Percentiles rank a stretch among this genome's conserved stretches.
phyloP scores from a whole-genome alignment of 2,888 invertebrate species.

The Oligia fasciuncula region DNA sequence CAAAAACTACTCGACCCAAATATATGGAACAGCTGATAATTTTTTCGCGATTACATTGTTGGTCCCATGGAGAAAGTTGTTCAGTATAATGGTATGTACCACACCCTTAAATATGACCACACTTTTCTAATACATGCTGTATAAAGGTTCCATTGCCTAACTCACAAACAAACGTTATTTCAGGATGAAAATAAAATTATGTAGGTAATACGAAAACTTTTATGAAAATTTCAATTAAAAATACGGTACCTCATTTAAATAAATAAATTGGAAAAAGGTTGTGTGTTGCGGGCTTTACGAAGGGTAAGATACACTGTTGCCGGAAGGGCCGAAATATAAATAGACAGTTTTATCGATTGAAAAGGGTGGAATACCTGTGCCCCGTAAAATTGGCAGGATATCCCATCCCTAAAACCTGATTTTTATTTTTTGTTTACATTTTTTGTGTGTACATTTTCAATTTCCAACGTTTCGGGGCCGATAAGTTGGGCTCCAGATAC shows the following conservation, averaged over 20 bases:
- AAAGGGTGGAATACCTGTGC: constrained; percentile 50
- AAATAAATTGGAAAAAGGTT: constrained; percentile 26
- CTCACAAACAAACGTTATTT: neutral
- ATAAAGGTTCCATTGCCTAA: neutral
- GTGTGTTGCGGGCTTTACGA: constrained; percentile 52
- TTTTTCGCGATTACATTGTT: neutral
- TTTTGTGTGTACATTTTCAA: constrained; percentile 24
- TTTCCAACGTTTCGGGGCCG: constrained; percentile 2
- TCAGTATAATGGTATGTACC: neutral
- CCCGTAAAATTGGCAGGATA: constrained; percentile 46
- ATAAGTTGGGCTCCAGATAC: neutral
- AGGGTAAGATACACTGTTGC: constrained; percentile 53
- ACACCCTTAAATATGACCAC: neutral
- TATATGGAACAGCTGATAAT: too few relatives aligned
- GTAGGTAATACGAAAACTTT: neutral
- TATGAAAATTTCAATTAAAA: constrained; percentile 12
- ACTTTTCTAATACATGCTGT: neutral
- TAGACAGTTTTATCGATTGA: constrained; percentile 59
- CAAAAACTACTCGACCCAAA: too few relatives aligned
- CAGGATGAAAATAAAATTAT: neutral
- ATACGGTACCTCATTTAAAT: constrained; percentile 6
- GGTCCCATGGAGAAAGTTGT: neutral
- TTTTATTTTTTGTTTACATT: constrained; percentile 40
- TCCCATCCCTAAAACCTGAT: constrained; percentile 23
- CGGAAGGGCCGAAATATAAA: constrained; percentile 61